These are phyloP conservation scores for Brachyhypopomus occidentalis DNA, from an alignment of 2,113 vertebrate species.

Conservation along the genomic window DNA sequence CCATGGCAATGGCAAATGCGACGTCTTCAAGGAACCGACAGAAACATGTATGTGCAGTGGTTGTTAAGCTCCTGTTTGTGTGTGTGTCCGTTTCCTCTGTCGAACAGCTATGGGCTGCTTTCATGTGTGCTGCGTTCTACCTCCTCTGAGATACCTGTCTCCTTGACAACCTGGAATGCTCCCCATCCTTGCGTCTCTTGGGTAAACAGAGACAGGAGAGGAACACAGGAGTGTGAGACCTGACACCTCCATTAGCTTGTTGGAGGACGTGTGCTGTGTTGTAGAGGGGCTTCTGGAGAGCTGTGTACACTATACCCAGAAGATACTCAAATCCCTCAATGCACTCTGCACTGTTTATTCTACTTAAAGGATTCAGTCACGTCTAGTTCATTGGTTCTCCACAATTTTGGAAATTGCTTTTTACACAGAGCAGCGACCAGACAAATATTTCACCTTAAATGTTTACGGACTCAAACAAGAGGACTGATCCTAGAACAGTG, in stretches of 20 bases:
- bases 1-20: slow-evolving; percentile 3
- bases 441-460: not conserved
- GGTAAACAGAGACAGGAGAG: slow-evolving; percentile 18
- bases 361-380: not conserved
- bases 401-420: not conserved
- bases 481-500: not conserved
- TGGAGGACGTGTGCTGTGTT: slow-evolving; percentile 11
- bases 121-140: slow-evolving; percentile 16
- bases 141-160: slow-evolving; percentile 37
- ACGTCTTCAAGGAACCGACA: not conserved
- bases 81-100: not conserved
- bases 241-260: slow-evolving; percentile 33
- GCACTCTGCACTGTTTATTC: not conserved
- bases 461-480: not conserved
- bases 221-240: slow-evolving; percentile 18
- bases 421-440: not conserved
- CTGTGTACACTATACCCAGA: slow-evolving; percentile 1
- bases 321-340: not conserved
- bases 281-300: not conserved
- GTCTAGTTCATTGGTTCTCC: not conserved
- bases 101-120: not conserved
- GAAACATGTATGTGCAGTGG: not conserved
- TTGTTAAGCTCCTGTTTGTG: not conserved
- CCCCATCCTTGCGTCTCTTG: slow-evolving; percentile 9
- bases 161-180: slow-evolving; percentile 44